Evolutionary conservation across 2,797 vertebrate species (phyloP).

Genomic region (Gambelia wislizenii): DNA sequence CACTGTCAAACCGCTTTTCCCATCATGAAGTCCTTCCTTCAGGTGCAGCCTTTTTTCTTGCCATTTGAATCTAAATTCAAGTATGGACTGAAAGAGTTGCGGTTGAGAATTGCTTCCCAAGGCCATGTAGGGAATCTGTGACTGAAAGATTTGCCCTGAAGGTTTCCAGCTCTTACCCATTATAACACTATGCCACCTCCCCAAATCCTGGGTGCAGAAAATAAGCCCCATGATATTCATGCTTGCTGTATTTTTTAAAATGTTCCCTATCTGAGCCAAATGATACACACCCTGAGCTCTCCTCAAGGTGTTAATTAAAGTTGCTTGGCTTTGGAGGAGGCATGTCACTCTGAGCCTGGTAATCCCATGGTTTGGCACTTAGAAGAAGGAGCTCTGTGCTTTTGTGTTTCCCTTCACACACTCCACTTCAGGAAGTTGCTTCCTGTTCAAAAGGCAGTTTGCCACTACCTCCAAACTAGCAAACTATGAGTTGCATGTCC

Average conservation of each 20-base stretch:
- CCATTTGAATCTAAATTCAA: too few species aligned
- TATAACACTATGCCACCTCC: too few species aligned
- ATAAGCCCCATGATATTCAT: not conserved
- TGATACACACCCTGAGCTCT: not conserved
- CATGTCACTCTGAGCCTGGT: not conserved
- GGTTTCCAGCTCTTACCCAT: not conserved
- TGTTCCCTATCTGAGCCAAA: not conserved
- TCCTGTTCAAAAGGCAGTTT: not conserved
- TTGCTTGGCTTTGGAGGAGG: not conserved
- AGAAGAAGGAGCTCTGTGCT: not conserved
- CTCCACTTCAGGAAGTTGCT: not conserved
- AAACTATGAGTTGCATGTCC: not conserved
- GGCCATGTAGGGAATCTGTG: not conserved
- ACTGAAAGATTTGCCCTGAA: not conserved
- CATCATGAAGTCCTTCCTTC: too few species aligned
- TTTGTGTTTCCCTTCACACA: not conserved
- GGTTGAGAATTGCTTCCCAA: not conserved
- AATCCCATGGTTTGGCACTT: not conserved
- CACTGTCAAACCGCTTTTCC: too few species aligned
- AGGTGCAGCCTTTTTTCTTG: too few species aligned
- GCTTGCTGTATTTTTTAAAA: too few species aligned
- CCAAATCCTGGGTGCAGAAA: not conserved
- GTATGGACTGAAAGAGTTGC: too few species aligned
- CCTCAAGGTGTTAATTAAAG: not conserved
- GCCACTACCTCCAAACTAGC: too few species aligned